Evolutionary conservation across 1,140 invertebrate species (phyloP), one percentile per base, ranked within the genome.

Genomic region (Tetramorium simillimum): DNA sequence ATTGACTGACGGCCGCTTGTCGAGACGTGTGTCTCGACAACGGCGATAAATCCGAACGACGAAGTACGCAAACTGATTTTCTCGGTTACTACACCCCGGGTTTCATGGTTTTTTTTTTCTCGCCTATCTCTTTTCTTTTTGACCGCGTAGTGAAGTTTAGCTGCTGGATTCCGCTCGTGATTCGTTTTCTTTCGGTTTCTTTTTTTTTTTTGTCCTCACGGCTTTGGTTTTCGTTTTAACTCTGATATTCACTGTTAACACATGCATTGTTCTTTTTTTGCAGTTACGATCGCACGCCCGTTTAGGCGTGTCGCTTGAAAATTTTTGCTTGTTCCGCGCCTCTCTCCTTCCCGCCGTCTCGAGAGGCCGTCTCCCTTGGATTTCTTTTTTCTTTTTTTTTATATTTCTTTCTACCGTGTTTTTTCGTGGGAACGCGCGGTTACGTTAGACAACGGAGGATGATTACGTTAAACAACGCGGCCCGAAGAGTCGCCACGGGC

Each of bases 241-340:
- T 88, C 89, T 77, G 88, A 89, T 90, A 86, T 92, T 93, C 92
- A 93, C 87, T 87, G 84, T 92, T 91, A 92, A 93, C 92, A 92
- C 91, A 93, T 92, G 92, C 92, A 92, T 93, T 90, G 87, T 93
- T 90, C 90, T 90, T 92, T 92, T 90, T 86, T 77, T 58, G 56
- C 89, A 77, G 80, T 85, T 86, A 73, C 69, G 78, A 88, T 46
- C 53, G 73, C 62, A 58, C 60, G 86, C 43, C 56, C n/a, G 21
- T 24, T 37, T 46, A n/a, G 43, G 67, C 51, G 49, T 40, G 63
- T 63, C 65, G 49, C 60, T 49, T 72, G n/a, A 75, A 75, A 73
- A 58, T 60, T 43, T 75, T 76, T 73, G 58, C 46, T 80, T 80
- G 43, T 46, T 51, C 40, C 43, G 46, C 60, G 80, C 67, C 65